These are phyloP conservation scores for Hedya salicella DNA, from an alignment of 2,888 invertebrate species.

Conservation along the genomic window DNA sequence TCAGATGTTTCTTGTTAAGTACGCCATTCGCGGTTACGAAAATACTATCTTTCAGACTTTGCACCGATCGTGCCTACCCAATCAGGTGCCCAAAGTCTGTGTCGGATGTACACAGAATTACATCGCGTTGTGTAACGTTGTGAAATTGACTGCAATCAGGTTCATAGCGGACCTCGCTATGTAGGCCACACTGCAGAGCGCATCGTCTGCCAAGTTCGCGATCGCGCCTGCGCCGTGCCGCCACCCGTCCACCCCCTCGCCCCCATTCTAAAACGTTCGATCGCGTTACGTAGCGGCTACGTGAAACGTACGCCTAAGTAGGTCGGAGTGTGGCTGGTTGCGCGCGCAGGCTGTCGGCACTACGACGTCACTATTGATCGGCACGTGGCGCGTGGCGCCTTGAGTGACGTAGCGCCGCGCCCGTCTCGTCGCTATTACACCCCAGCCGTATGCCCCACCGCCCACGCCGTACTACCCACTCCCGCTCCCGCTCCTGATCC, in stretches of 20 bases:
- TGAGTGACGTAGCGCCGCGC: constrained; percentile 77
- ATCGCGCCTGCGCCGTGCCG: constrained; percentile 59
- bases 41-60: constrained; percentile 19
- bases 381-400: constrained; percentile 80
- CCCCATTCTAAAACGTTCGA: constrained; percentile 66
- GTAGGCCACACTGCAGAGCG: constrained; percentile 60
- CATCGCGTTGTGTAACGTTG: constrained; percentile 43
- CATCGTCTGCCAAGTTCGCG: constrained; percentile 56
- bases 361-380: constrained; percentile 84
- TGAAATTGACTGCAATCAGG: constrained; percentile 53
- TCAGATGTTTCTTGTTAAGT: background rate
- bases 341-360: constrained; percentile 70
- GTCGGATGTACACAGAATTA: constrained; percentile 26
- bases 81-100: background rate
- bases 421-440: constrained; percentile 68
- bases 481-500: constrained; percentile 49
- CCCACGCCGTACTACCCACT: constrained; percentile 46
- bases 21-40: background rate
- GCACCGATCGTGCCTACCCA: constrained; percentile 2
- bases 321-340: constrained; percentile 70
- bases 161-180: constrained; percentile 50
- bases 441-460: constrained; percentile 53
- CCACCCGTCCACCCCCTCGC: constrained; percentile 49
- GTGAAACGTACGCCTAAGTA: constrained; percentile 82
- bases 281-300: constrained; percentile 79